A percentile compares a stretch with the other conserved stretches of the same genome.
Evolutionary conservation across 2,888 invertebrate species (phyloP).

Genomic region (Drosophila neonasuta): DNA sequence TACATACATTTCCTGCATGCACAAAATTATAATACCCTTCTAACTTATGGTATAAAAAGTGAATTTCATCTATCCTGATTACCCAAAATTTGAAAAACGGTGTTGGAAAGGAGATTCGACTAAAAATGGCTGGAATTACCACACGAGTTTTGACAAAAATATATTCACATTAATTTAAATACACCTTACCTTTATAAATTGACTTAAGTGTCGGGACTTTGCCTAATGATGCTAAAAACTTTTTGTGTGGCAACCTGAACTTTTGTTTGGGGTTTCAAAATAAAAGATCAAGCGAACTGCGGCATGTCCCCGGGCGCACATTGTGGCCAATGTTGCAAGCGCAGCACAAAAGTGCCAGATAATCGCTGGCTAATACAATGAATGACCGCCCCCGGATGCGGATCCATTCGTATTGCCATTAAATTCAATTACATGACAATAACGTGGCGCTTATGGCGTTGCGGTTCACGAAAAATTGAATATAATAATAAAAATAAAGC

Average conservation of each 20-base stretch:
- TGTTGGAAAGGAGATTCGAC: no score
- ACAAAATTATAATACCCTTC: no score
- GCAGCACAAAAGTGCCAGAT: conserved; percentile 67
- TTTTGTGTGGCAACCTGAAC: conserved; percentile 19
- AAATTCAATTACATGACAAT: conserved; percentile 78
- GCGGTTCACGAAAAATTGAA: conserved; percentile 69
- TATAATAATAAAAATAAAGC: conserved; percentile 73
- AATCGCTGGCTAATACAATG: conserved; percentile 72
- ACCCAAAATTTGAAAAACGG: background rate
- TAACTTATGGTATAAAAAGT: no score
- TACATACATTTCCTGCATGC: no score
- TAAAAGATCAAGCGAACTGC: background rate
- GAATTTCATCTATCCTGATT: no score
- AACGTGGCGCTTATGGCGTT: conserved; percentile 73
- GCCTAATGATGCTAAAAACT: conserved; percentile 37
- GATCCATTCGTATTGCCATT: conserved; percentile 69
- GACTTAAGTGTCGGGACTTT: background rate
- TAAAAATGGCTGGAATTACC: background rate
- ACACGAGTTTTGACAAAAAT: background rate
- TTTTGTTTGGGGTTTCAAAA: conserved; percentile 25
- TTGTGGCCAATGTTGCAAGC: conserved; percentile 61
- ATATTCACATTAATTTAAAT: conserved; percentile 14
- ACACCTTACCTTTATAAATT: conserved; percentile 3
- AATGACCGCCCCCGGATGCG: conserved; percentile 63
- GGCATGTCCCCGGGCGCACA: conserved; percentile 32